Evolutionary conservation across 1,140 invertebrate genomes (phyloP), one percentile per base, ranked within the genome.

Genomic region (Drosophila suzukii): DNA sequence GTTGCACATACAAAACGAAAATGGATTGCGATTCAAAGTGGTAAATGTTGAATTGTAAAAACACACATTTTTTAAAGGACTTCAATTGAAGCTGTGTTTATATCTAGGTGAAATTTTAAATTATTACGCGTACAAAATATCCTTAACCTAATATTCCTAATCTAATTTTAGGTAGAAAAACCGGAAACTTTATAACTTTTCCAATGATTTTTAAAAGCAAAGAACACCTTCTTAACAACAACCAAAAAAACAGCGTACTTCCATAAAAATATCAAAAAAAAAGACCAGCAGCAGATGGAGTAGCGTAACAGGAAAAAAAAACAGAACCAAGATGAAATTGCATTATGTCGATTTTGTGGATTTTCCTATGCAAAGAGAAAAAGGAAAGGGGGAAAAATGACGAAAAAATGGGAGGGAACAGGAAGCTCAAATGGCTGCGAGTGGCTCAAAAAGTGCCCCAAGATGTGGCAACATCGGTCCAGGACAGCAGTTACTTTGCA

Each of bases 341-440:
- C 84, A 88, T 88, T 88, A 88, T 83, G 83, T 83, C 83, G 83
- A 88, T 86, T 86, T 82, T 88, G 83, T 81, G 75, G 70, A 81
- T 85, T 86, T 85, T 67, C 56, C 60, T 62, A 60, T 62, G 58
- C 63, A 76, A 76, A 75, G 67, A 78, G 46, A 51, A 58, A 65
- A 63, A 12, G 17, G 7, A 27, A 13, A n/a, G n/a, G n/a, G 47
- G 43, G 56, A 60, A 72, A 60, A 38, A 13, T 17, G 36, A 50
- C 10, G 47, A 72, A 59, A 77, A 66, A 54, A 50, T 44, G 53
- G 7, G 50, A 50, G 56, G 57, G 53, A 63, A 54, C 41, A 46
- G 76, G 65, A 74, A 75, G 71, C 60, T 65, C 55, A 41, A 56
- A 63, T 61, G 61, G 55, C 75, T 78, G 76, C 81, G 71, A 86